These are phyloP conservation scores for Bradypodion ventrale DNA, from an alignment of 2,797 vertebrate genomes.

Conservation along the genomic window DNA sequence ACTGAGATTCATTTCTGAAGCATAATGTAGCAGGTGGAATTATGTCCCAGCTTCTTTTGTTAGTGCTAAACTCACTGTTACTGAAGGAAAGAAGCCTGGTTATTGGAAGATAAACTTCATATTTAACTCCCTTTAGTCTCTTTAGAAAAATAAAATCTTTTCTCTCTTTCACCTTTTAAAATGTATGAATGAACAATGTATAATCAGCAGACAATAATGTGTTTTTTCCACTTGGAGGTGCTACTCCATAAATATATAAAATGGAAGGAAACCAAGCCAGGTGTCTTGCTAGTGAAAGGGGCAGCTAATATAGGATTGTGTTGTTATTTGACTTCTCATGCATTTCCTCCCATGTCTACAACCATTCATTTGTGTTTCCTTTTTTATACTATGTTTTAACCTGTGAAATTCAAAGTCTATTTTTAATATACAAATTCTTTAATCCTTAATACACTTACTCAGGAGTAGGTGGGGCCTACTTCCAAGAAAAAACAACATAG, in stretches of 20 bases:
- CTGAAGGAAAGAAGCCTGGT: not conserved
- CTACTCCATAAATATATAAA: slow-evolving; percentile 19
- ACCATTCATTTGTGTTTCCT: not conserved
- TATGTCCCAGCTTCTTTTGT: not conserved
- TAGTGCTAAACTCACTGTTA: not conserved
- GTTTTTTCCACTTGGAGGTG: slow-evolving; percentile 20
- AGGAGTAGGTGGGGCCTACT: not conserved
- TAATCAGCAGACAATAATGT: not conserved
- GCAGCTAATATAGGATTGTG: not conserved
- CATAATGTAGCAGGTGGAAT: not conserved
- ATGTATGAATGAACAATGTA: too few relatives aligned
- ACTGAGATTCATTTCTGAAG: too few relatives aligned
- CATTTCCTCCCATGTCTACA: not conserved
- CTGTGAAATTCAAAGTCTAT: not conserved
- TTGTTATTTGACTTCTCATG: not conserved
- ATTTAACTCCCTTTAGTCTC: not conserved
- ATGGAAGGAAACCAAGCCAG: not conserved
- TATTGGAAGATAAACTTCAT: not conserved
- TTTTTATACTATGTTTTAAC: not conserved
- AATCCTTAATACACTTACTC: not conserved
- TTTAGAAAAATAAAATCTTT: not conserved
- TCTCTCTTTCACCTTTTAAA: too few relatives aligned
- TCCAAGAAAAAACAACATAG: not conserved
- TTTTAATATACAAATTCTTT: not conserved
- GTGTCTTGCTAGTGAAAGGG: not conserved